phyloP scores from a whole-genome alignment of 1,140 invertebrate species.

The Drosophila kanapiae region DNA sequence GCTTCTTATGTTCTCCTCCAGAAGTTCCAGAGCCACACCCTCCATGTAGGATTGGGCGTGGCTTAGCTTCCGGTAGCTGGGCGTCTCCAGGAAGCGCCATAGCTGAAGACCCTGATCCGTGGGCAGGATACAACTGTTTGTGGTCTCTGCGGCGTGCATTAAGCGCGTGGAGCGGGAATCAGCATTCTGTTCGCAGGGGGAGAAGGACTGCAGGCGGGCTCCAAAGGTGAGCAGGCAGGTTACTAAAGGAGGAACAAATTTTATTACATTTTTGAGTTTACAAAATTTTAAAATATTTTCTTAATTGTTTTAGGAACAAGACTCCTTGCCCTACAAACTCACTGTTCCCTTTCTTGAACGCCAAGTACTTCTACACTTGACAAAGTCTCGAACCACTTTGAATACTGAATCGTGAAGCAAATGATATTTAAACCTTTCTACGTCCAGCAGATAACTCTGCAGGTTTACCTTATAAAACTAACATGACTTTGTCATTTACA shows the following conservation, averaged over 20 bases:
- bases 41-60: conserved; percentile 91
- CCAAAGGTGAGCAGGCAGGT: conserved; percentile 90
- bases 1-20: conserved; percentile 87
- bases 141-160: conserved; percentile 90
- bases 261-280: too few species aligned
- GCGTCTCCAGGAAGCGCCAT: conserved; percentile 91
- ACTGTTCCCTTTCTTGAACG: neutral
- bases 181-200: conserved; percentile 86
- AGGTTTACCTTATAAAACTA: conserved; percentile 3
- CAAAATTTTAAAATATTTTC: too few species aligned
- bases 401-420: neutral
- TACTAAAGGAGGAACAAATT: conserved; percentile 86
- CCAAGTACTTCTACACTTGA: neutral
- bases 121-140: conserved; percentile 89
- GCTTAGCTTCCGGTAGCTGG: conserved; percentile 90
- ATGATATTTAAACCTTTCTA: conserved; percentile 1
- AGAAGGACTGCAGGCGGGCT: conserved; percentile 88
- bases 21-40: conserved; percentile 89
- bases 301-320: too few species aligned
- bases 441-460: neutral
- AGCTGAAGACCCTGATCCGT: conserved; percentile 91
- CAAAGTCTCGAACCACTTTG: neutral
- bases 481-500: conserved; percentile 16
- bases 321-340: neutral
- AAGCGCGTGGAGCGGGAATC: conserved; percentile 89